A percentile compares a stretch with the other conserved stretches of the same genome.
Evolutionary conservation across 2,888 invertebrate genomes (phyloP).

Genomic region (Tridacna gigas): DNA sequence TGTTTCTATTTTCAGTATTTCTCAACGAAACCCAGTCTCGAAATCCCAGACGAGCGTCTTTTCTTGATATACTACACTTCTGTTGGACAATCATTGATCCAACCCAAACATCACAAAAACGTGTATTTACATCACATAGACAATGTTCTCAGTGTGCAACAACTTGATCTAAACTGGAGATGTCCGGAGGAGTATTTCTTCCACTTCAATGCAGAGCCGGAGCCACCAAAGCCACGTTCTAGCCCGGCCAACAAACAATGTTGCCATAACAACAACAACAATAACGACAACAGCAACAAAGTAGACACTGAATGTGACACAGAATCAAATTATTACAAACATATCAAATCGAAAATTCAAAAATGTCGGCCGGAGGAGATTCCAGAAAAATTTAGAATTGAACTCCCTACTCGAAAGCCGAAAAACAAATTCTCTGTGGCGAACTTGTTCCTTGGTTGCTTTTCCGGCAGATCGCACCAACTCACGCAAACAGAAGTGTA

Average conservation of each 20-base stretch:
- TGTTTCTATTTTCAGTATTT: conserved; percentile 45
- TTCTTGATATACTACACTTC: conserved; percentile 53
- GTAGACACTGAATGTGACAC: background rate
- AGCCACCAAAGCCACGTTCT: conserved; percentile 13
- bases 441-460: conserved; percentile 55
- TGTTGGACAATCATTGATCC: conserved; percentile 49
- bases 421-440: conserved; percentile 43
- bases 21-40: conserved; percentile 29
- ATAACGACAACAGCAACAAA: background rate
- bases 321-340: background rate
- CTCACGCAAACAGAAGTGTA: conserved; percentile 33
- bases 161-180: conserved; percentile 58
- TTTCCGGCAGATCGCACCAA: conserved; percentile 38
- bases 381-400: conserved; percentile 9
- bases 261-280: conserved; percentile 36
- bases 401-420: conserved; percentile 24
- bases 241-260: conserved; percentile 27
- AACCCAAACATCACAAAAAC: conserved; percentile 57
- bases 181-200: conserved; percentile 65
- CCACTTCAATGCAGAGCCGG: conserved; percentile 56
- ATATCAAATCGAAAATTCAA: conserved; percentile 10
- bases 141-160: conserved; percentile 46
- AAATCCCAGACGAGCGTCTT: conserved; percentile 48
- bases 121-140: conserved; percentile 63
- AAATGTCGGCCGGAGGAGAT: background rate